phyloP scores from a whole-genome alignment of 2,113 vertebrate genomes.

The Albula glossodonta region DNA sequence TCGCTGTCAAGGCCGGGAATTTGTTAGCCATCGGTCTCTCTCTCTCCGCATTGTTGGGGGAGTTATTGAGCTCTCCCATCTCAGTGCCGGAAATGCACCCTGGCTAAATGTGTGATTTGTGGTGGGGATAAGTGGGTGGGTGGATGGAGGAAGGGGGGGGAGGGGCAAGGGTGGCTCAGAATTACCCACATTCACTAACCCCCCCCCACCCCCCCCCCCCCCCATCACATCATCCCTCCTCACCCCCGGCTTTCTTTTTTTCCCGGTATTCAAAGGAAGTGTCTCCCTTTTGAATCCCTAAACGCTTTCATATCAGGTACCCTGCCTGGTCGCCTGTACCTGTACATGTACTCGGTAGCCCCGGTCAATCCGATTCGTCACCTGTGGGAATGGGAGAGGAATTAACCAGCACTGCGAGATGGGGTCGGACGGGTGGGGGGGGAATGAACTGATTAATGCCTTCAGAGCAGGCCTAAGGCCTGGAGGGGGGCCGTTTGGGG shows the following conservation, averaged over 20 bases:
- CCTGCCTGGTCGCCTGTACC: too few species aligned
- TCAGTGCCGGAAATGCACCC: not conserved
- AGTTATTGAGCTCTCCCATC: not conserved
- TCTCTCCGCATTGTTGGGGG: not conserved
- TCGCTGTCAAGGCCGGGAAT: slow-evolving; percentile 8
- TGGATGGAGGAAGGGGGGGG: not conserved
- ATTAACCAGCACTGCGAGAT: not conserved
- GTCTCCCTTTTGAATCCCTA: not conserved
- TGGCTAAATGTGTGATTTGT: not conserved
- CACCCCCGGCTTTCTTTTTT: not conserved
- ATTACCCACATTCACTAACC: not conserved
- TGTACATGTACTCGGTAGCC: not conserved
- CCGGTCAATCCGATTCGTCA: not conserved
- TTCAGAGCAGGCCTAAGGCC: not conserved
- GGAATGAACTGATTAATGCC: slow-evolving; percentile 16
- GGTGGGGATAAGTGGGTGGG: not conserved
- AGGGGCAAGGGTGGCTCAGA: not conserved
- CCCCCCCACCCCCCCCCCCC: too few species aligned
- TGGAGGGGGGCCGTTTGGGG: too few species aligned
- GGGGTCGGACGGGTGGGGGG: not conserved
- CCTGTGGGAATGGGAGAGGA: not conserved
- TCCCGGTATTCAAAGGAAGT: slow-evolving; percentile 3
- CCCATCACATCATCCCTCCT: not conserved
- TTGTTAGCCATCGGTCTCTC: not conserved
- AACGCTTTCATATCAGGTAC: not conserved